A percentile compares a stretch with the other conserved stretches of the same genome.
Evolutionary conservation across 2,797 vertebrate species (phyloP).

Genomic region (Peromyscus nudipes): DNA sequence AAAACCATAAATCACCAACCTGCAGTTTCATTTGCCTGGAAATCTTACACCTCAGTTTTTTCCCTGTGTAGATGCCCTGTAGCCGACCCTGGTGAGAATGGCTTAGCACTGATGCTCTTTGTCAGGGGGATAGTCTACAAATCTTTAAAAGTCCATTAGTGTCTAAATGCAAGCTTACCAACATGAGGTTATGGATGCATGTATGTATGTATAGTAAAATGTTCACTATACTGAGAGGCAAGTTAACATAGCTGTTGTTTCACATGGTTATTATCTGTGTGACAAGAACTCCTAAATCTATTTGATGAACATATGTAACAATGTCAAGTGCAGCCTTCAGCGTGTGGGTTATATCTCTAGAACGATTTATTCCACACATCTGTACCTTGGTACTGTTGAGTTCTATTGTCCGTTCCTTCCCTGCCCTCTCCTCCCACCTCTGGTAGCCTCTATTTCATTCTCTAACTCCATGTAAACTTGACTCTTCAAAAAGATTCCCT

Average conservation of each 20-base stretch:
- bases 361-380: not conserved
- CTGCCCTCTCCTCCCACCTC: not conserved
- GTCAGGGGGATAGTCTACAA: not conserved
- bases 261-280: not conserved
- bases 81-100: not conserved
- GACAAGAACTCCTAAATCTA: not conserved
- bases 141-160: not conserved
- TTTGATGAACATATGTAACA: not conserved
- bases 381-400: not conserved
- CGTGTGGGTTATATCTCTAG: not conserved
- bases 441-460: not conserved
- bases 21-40: slow-evolving; percentile 37
- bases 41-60: slow-evolving; percentile 14
- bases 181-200: not conserved
- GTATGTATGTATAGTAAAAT: too few species aligned
- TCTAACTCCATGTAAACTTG: not conserved
- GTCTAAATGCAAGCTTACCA: not conserved
- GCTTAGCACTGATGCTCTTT: not conserved
- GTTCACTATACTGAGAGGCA: not conserved
- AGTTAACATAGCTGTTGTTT: not conserved
- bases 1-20: slow-evolving; percentile 9
- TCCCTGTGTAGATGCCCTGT: not conserved
- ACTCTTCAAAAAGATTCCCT: not conserved
- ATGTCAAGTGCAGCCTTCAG: not conserved
- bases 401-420: not conserved